Evolutionary conservation across 64 coral and sea anemone genomes (phyloP).

Genomic region (Montipora cactus): DNA sequence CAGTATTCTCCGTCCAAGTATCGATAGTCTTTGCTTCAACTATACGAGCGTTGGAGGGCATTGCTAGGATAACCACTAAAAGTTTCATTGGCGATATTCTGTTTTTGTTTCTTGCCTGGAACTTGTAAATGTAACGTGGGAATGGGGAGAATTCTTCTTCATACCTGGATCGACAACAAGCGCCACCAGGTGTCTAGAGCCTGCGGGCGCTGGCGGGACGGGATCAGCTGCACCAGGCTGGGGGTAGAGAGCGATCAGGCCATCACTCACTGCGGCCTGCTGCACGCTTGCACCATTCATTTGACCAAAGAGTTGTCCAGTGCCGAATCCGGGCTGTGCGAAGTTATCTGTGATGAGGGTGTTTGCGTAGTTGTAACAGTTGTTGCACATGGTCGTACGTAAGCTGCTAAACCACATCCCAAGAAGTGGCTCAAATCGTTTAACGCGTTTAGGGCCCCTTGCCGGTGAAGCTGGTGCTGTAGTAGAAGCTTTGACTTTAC

Average conservation of each 20-base stretch:
- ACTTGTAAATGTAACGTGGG: too few species aligned
- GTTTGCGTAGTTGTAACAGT: slow-evolving; percentile 42
- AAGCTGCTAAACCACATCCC: background rate
- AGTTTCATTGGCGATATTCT: too few species aligned
- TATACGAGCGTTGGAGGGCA: too few species aligned
- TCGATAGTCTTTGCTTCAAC: too few species aligned
- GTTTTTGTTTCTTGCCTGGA: too few species aligned
- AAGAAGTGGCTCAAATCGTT: background rate
- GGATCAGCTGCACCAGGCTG: background rate
- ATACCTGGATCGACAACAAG: slow-evolving; percentile 3
- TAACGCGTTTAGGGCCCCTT: background rate
- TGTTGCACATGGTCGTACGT: background rate
- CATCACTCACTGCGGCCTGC: background rate
- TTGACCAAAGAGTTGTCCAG: background rate
- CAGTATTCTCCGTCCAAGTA: too few species aligned
- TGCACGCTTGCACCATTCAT: background rate
- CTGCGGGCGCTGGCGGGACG: background rate
- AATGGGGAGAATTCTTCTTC: too few species aligned
- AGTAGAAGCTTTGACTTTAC: too few species aligned
- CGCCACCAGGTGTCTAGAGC: slow-evolving; percentile 1
- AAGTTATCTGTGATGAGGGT: slow-evolving; percentile 1
- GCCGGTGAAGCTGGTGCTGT: too few species aligned
- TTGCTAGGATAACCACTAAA: too few species aligned
- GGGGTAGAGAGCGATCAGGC: background rate
- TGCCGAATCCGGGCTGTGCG: slow-evolving; percentile 9